Conservation (phyloP, 2,888 invertebrate species). For the Agrochola litura region DNA sequence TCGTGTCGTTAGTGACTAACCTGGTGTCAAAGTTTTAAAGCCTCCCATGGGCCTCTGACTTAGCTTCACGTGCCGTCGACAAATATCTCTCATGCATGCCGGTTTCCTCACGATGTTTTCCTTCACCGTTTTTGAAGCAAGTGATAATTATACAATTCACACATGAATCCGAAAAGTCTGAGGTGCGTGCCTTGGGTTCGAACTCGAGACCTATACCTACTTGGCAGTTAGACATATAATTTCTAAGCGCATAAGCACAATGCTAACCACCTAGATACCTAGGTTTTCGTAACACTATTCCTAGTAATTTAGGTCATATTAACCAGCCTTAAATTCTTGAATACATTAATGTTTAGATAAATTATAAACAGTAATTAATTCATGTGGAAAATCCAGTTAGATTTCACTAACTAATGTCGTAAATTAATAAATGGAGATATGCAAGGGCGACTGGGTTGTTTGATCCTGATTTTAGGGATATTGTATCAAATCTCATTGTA, state of each 20-base stretch:
- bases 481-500: background rate
- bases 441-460: constrained; percentile 23
- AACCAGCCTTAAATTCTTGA: constrained; percentile 54
- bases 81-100: too few relatives aligned
- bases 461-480: background rate
- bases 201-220: too few relatives aligned
- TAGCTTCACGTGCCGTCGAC: too few relatives aligned
- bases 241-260: background rate
- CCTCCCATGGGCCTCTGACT: too few relatives aligned
- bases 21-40: too few relatives aligned
- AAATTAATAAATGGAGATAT: constrained; percentile 29
- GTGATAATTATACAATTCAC: too few relatives aligned
- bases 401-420: constrained; percentile 50
- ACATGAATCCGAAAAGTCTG: too few relatives aligned
- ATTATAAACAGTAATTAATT: constrained; percentile 60
- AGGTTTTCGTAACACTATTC: constrained; percentile 37
- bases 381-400: constrained; percentile 59
- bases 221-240: background rate
- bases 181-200: too few relatives aligned
- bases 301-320: constrained; percentile 58
- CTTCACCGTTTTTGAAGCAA: too few relatives aligned
- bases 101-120: too few relatives aligned
- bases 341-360: constrained; percentile 60
- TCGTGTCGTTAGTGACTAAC: too few relatives aligned
- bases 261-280: background rate